These are phyloP conservation scores for Melinaea marsaeus DNA, from an alignment of 2,888 invertebrate species.

Conservation along the genomic window DNA sequence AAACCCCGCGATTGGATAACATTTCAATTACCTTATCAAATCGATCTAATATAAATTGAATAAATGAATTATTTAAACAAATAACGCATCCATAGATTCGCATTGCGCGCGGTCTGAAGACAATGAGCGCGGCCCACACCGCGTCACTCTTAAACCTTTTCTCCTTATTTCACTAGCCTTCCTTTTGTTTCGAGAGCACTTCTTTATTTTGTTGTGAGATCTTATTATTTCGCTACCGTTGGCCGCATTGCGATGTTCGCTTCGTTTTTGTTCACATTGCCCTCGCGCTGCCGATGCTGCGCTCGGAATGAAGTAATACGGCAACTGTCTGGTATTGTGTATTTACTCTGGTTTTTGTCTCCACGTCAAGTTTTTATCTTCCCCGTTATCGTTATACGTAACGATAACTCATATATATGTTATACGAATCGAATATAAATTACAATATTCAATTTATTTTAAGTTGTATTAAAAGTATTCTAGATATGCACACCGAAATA, in stretches of 20 bases:
- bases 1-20: background rate
- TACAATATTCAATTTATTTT: background rate
- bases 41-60: too few species aligned
- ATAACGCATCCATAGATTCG: conserved; percentile 47
- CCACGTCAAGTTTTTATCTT: conserved; percentile 57
- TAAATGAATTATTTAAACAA: background rate
- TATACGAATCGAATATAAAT: background rate
- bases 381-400: conserved; percentile 57
- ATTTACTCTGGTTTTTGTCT: conserved; percentile 62
- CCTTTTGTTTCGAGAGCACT: conserved; percentile 73
- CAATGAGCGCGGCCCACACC: conserved; percentile 72
- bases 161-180: conserved; percentile 73
- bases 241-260: conserved; percentile 63
- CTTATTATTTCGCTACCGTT: conserved; percentile 78
- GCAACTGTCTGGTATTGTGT: conserved; percentile 71
- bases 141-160: conserved; percentile 75
- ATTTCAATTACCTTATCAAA: too few species aligned
- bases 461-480: conserved; percentile 10
- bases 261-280: conserved; percentile 62
- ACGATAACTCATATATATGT: conserved; percentile 37
- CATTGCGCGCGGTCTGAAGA: conserved; percentile 41
- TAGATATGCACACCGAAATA: conserved; percentile 19
- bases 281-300: conserved; percentile 44
- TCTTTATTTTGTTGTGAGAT: conserved; percentile 77
- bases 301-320: conserved; percentile 74